These are phyloP conservation scores for Chitala chitala DNA, from an alignment of 2,113 vertebrate species.

Conservation along the genomic window DNA sequence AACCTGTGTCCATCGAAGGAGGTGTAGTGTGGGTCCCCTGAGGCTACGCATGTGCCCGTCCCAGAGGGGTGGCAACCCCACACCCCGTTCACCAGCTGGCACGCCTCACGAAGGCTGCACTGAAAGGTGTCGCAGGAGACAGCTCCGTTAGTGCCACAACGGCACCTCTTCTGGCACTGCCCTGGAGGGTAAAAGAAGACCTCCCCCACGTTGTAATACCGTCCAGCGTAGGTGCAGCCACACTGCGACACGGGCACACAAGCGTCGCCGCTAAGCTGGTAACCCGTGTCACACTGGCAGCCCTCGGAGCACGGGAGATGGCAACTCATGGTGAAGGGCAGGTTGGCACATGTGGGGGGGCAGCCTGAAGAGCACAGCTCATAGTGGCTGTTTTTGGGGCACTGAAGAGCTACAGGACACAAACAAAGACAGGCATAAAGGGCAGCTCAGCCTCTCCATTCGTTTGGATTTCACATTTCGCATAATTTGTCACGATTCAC, in stretches of 20 bases:
- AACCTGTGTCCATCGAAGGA: constrained; percentile 56
- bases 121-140: constrained; percentile 44
- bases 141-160: constrained; percentile 47
- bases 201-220: constrained; percentile 57
- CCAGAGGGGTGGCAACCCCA: constrained; percentile 51
- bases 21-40: constrained; percentile 58
- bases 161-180: constrained; percentile 48
- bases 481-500: too few species aligned
- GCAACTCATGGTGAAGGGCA: constrained; percentile 39
- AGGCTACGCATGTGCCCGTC: constrained; percentile 49
- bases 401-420: constrained; percentile 57
- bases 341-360: constrained; percentile 54
- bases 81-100: constrained; percentile 48
- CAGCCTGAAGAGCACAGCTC: constrained; percentile 53
- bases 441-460: background rate
- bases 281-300: constrained; percentile 67
- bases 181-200: constrained; percentile 48
- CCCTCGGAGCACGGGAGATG: constrained; percentile 50
- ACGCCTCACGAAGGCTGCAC: constrained; percentile 49
- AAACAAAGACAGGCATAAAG: constrained; percentile 14
- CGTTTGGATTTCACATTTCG: too few species aligned
- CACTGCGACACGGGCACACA: constrained; percentile 64
- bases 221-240: constrained; percentile 62
- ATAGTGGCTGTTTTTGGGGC: constrained; percentile 69
- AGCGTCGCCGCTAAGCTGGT: constrained; percentile 50